Conservation (phyloP, 2,113 vertebrate genomes). For the Orientallactaga bullata region DNA sequence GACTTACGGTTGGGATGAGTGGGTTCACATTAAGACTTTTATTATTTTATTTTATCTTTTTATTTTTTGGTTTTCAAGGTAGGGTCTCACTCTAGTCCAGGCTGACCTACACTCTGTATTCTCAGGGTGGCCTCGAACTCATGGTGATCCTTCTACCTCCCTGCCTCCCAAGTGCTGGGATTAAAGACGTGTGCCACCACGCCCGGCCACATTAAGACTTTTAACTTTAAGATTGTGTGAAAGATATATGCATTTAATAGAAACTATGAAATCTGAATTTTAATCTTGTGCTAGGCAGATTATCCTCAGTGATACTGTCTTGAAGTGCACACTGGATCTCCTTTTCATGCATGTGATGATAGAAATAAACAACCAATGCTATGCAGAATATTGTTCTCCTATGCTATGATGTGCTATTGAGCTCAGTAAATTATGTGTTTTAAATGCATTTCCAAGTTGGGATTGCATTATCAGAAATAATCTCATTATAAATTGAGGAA, state of each 20-base stretch:
- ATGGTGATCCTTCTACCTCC: too few species aligned
- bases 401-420: too few species aligned
- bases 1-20: neutral
- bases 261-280: neutral
- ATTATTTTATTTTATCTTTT: too few species aligned
- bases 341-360: neutral
- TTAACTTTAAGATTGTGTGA: neutral
- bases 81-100: too few species aligned
- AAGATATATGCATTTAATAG: neutral
- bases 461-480: neutral
- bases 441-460: too few species aligned
- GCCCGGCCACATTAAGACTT: neutral
- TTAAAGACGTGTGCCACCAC: neutral
- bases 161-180: too few species aligned
- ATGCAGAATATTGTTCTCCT: too few species aligned
- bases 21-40: neutral
- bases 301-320: neutral
- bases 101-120: too few species aligned
- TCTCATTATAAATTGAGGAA: neutral
- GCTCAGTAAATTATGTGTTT: too few species aligned
- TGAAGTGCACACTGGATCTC: neutral
- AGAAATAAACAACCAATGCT: neutral
- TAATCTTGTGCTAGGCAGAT: neutral
- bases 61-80: too few species aligned
- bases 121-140: too few species aligned